Percentiles rank a stretch among this genome's conserved stretches.
Evolutionary conservation across 2,113 vertebrate genomes (phyloP).

Genomic region (Trinectes maculatus): DNA sequence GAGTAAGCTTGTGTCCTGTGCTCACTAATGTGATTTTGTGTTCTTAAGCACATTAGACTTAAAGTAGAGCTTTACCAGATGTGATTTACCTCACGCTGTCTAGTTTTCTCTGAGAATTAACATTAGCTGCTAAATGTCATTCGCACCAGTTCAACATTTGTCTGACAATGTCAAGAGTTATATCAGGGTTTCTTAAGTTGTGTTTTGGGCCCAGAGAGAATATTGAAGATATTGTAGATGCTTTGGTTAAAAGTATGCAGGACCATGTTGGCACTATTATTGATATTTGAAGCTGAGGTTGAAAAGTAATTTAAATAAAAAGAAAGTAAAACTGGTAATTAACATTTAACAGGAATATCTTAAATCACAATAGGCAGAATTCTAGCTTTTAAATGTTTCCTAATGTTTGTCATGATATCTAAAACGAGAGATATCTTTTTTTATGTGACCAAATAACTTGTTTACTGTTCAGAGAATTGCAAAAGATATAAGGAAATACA

Average conservation of each 20-base stretch:
- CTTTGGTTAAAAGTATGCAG: neutral
- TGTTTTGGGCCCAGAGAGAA: neutral
- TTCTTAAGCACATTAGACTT: conserved; percentile 29
- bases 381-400: neutral
- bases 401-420: neutral
- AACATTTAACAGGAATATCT: no score
- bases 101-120: conserved; percentile 26
- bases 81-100: conserved; percentile 15
- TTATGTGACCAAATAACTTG: neutral
- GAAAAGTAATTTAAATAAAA: no score
- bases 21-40: conserved; percentile 41
- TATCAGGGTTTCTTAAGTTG: conserved; percentile 2
- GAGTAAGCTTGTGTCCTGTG: conserved; percentile 55
- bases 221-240: neutral
- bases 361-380: neutral
- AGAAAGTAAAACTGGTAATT: no score
- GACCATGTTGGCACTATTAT: neutral
- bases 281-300: neutral
- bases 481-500: no score
- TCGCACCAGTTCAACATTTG: conserved; percentile 5
- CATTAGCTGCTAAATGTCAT: conserved; percentile 13
- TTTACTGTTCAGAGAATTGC: conserved; percentile 26
- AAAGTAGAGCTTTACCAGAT: conserved; percentile 31
- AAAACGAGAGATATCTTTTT: conserved; percentile 10
- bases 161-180: neutral